Evolutionary conservation across 1,140 invertebrate genomes (phyloP), one percentile per base, ranked within the genome.

Genomic region (Eumeta japonica): DNA sequence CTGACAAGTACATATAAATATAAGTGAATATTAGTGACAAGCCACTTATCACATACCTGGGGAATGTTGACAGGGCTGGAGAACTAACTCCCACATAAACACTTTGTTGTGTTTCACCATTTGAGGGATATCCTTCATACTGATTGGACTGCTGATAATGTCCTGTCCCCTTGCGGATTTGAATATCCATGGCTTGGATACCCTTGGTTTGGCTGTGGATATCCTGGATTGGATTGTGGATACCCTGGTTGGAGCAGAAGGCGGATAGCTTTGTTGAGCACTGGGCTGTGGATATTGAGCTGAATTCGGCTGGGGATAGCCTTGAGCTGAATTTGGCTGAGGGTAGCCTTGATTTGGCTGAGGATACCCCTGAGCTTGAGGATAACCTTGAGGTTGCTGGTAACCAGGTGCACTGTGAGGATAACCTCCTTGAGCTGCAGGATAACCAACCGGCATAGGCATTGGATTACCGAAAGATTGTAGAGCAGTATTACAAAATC

Each of bases 401-500:
- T 45, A 30, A 16, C 36, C 12, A 36, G 29, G 3, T n/a, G 10
- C 15, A 38, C 35, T 10, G 28, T 30, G 7, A 5, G 47, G 45
- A 32, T 59, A 54, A 9, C 42, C 46, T 5, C 55, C 42, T 29
- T 59, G 62, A 12, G 59, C 50, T 16, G 57, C 48, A 7, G 65
- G 64, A 44, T 75, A 76, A 3, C 62, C 61, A 48, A 58, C 60
- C 1, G 60, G 59, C 60, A 75, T 75, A 12, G 70, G 73, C 63
- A 64, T 59, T 7, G 71, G 70, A 52, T 73, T 75, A 15, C 73
- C 73, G 32, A 77, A 76, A 3, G 75, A 75, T 42, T 77, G 75
- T 29, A 73, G 75, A 16, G 75, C 70, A 3, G 52, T 39, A 57
- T 74, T 74, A 54, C 43, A 48, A 65, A 72, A 76, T 55, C 75